Evolutionary conservation across 2,113 vertebrate species (phyloP).

Genomic region (Talpa occidentalis): DNA sequence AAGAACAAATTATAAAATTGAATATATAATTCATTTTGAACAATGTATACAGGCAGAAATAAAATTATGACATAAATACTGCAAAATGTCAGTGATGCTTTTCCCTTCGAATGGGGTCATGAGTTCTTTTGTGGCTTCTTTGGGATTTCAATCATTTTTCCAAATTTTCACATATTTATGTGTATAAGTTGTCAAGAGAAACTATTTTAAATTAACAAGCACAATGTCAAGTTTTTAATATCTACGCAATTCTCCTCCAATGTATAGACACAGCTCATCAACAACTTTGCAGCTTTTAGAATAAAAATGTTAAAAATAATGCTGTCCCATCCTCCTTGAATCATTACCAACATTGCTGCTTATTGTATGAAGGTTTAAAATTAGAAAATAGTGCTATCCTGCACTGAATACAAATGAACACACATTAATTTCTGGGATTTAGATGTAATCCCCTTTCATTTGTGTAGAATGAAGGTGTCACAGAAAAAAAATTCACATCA

Average conservation of each 20-base stretch:
- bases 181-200: not conserved
- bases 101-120: not conserved
- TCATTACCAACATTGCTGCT: not conserved
- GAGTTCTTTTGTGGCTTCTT: not conserved
- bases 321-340: not conserved
- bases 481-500: not conserved
- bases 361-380: not conserved
- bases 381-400: not conserved
- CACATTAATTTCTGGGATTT: not conserved
- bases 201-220: not conserved
- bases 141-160: not conserved
- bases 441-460: not conserved
- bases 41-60: slow-evolving; percentile 4
- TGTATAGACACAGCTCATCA: not conserved
- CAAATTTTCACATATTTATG: not conserved
- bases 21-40: not conserved
- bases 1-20: slow-evolving; percentile 1
- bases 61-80: slow-evolving; percentile 17
- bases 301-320: slow-evolving; percentile 28
- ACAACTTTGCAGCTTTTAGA: slow-evolving; percentile 26
- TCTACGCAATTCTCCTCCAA: not conserved
- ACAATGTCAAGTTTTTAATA: not conserved
- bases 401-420: not conserved
- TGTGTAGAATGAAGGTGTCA: not conserved
- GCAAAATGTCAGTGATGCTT: not conserved